phyloP scores from a whole-genome alignment of 2,113 vertebrate genomes.

The Tupaia chinensis region DNA sequence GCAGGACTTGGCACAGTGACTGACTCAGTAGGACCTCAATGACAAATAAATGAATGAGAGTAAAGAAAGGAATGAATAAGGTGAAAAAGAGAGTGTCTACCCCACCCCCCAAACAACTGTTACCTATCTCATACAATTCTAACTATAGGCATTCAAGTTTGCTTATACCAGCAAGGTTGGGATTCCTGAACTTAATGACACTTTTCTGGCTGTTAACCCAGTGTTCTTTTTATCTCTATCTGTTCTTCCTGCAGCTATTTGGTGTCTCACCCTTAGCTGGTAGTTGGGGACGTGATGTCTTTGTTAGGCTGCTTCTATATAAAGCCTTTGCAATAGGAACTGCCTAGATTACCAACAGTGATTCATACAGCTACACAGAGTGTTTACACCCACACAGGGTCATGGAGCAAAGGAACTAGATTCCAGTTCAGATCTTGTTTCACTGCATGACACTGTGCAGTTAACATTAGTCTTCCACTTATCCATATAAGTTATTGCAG shows the following conservation, averaged over 20 bases:
- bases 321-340: slow-evolving; percentile 70
- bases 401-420: slow-evolving; percentile 60
- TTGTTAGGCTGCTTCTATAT: slow-evolving; percentile 77
- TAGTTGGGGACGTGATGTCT: slow-evolving; percentile 69
- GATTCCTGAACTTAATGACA: neutral
- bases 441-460: neutral
- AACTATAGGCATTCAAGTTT: neutral
- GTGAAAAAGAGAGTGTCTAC: slow-evolving; percentile 5
- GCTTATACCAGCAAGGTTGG: neutral
- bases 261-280: slow-evolving; percentile 70
- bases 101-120: neutral
- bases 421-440: slow-evolving; percentile 43
- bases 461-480: slow-evolving; percentile 32
- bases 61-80: slow-evolving; percentile 22
- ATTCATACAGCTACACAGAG: slow-evolving; percentile 64
- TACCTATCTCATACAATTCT: neutral
- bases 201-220: slow-evolving; percentile 47
- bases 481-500: slow-evolving; percentile 28
- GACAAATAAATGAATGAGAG: slow-evolving; percentile 5
- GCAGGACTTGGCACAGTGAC: slow-evolving; percentile 12
- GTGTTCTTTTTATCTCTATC: slow-evolving; percentile 31
- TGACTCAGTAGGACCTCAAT: neutral
- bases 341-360: slow-evolving; percentile 66
- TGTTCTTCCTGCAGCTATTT: slow-evolving; percentile 46
- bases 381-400: slow-evolving; percentile 59